phyloP scores from a whole-genome alignment of 2,797 vertebrate species.

The Balearica regulorum region DNA sequence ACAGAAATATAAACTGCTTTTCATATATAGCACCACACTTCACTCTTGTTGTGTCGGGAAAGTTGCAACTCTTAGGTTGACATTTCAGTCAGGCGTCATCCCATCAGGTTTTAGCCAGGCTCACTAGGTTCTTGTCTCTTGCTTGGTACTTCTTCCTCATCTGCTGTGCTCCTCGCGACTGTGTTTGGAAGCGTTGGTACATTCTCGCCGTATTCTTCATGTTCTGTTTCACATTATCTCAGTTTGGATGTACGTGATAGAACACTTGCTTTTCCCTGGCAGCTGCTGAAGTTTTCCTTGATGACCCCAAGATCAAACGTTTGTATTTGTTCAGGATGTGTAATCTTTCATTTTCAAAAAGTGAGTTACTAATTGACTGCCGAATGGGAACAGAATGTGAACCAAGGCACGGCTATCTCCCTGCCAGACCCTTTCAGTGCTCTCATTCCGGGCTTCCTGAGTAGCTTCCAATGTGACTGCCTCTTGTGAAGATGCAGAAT shows the following conservation, averaged over 20 bases:
- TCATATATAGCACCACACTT: background rate
- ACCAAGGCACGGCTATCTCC: background rate
- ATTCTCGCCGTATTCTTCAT: background rate
- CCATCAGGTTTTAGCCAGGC: constrained; percentile 20
- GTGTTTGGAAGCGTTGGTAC: background rate
- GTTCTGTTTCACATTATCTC: constrained; percentile 57
- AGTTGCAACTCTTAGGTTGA: background rate
- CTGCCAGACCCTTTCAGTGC: background rate
- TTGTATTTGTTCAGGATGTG: constrained; percentile 42
- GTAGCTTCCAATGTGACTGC: background rate
- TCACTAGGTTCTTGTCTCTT: background rate
- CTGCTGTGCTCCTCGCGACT: background rate
- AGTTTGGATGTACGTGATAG: constrained; percentile 32
- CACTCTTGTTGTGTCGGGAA: background rate
- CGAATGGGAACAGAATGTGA: constrained; percentile 20
- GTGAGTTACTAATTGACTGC: constrained; percentile 46
- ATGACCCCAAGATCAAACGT: constrained; percentile 19
- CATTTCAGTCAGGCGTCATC: background rate
- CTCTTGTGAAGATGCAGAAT: background rate
- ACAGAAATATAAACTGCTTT: background rate
- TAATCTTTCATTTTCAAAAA: constrained; percentile 49
- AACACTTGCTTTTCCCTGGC: constrained; percentile 50
- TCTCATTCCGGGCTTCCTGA: background rate
- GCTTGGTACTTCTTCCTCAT: background rate
- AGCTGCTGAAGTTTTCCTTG: constrained; percentile 46